These are phyloP conservation scores for Scaptomyza hsui DNA, from an alignment of 1,140 invertebrate species.

Conservation along the genomic window DNA sequence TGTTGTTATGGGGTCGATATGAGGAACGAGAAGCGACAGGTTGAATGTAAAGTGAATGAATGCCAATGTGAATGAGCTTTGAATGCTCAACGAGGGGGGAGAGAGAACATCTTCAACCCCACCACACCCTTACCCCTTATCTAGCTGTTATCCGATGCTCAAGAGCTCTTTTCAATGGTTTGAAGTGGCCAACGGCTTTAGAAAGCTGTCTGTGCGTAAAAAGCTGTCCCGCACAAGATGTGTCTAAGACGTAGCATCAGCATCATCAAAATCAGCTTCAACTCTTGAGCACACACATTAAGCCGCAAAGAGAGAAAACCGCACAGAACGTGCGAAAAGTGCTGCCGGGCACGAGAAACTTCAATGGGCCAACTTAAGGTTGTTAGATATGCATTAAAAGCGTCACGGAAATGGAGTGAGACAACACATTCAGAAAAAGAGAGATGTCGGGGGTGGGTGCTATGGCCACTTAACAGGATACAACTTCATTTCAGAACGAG, in stretches of 20 bases:
- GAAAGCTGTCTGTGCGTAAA: slow-evolving; percentile 26
- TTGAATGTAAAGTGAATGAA: slow-evolving; percentile 10
- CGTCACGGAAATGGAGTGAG: slow-evolving; percentile 39
- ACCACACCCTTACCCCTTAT: neutral
- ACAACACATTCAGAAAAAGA: slow-evolving; percentile 1
- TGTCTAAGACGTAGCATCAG: slow-evolving; percentile 7
- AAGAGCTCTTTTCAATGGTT: slow-evolving; percentile 35
- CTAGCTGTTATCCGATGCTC: slow-evolving; percentile 36
- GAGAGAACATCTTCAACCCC: neutral
- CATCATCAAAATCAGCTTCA: neutral
- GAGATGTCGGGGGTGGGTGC: slow-evolving; percentile 6
- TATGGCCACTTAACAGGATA: slow-evolving; percentile 76
- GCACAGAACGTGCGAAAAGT: slow-evolving; percentile 61
- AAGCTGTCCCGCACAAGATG: slow-evolving; percentile 6
- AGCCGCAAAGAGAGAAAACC: slow-evolving; percentile 14
- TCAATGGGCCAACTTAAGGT: slow-evolving; percentile 65
- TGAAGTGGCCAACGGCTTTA: slow-evolving; percentile 38
- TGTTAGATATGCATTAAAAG: slow-evolving; percentile 79
- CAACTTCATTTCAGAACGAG: slow-evolving; percentile 73
- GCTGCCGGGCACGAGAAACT: slow-evolving; percentile 43
- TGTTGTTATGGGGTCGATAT: slow-evolving; percentile 48
- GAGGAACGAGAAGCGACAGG: slow-evolving; percentile 16
- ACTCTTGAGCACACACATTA: slow-evolving; percentile 51
- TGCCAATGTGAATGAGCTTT: slow-evolving; percentile 13
- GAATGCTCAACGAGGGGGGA: slow-evolving; percentile 13